Conservation (phyloP, 2,797 vertebrate genomes). For the Lerista edwardsae region DNA sequence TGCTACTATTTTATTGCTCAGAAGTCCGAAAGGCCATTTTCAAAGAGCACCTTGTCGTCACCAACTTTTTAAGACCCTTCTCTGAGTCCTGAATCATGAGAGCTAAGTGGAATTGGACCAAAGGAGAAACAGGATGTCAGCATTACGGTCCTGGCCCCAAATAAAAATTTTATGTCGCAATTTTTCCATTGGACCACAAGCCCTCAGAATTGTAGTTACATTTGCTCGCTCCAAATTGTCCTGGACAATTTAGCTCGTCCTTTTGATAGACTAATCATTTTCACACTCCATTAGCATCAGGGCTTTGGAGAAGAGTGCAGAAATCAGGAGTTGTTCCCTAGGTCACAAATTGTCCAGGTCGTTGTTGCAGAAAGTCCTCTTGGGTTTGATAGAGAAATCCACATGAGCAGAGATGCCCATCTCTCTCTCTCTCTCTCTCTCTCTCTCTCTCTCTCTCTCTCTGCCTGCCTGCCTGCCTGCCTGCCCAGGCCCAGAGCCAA, state of each 20-base stretch:
- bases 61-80: not conserved
- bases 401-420: not conserved
- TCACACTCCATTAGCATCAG: slow-evolving; percentile 18
- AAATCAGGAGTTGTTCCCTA: not conserved
- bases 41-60: not conserved
- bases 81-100: not conserved
- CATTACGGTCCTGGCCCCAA: slow-evolving; percentile 54
- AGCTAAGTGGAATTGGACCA: slow-evolving; percentile 19
- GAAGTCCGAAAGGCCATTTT: not conserved
- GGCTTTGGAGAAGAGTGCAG: fast-evolving
- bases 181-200: slow-evolving; percentile 63
- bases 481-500: not conserved
- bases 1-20: not conserved
- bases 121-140: slow-evolving; percentile 43
- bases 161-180: slow-evolving; percentile 64
- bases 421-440: no score
- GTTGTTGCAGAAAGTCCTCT: not conserved
- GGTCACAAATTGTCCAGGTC: not conserved
- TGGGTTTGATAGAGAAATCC: not conserved
- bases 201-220: slow-evolving; percentile 44
- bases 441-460: no score
- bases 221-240: slow-evolving; percentile 47
- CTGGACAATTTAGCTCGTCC: slow-evolving; percentile 41
- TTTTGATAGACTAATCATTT: slow-evolving; percentile 20
- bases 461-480: no score